Percentiles rank a stretch among this genome's conserved stretches.
phyloP scores from a whole-genome alignment of 2,797 vertebrate genomes.

The Neopelma chrysocephalum region DNA sequence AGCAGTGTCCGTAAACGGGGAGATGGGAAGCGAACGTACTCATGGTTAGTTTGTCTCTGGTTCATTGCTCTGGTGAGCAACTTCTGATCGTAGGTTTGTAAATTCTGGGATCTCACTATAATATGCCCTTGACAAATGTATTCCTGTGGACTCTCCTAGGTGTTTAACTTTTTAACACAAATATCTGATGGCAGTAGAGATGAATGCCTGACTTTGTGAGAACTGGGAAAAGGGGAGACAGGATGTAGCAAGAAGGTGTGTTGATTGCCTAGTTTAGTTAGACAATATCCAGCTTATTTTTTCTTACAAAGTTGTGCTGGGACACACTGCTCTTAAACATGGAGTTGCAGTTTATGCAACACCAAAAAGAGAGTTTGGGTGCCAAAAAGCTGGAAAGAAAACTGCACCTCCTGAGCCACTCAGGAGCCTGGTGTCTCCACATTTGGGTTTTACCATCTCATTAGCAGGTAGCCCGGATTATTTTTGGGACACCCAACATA shows the following conservation, averaged over 20 bases:
- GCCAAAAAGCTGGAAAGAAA: not conserved
- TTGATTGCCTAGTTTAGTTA: not conserved
- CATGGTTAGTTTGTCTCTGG: not conserved
- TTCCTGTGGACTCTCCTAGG: not conserved
- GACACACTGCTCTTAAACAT: not conserved
- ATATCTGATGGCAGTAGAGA: not conserved
- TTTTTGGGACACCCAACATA: slow-evolving; percentile 44
- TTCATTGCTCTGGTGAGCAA: not conserved
- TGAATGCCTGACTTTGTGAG: slow-evolving; percentile 28
- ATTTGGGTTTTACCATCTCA: slow-evolving; percentile 51
- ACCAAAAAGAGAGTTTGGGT: not conserved
- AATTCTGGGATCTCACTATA: not conserved
- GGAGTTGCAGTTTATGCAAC: not conserved
- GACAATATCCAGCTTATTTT: not conserved
- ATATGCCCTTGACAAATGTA: not conserved
- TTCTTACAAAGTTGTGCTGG: not conserved
- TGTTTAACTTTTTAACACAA: slow-evolving; percentile 9
- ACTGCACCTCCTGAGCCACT: not conserved
- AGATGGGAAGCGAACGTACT: not conserved
- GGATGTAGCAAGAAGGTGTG: not conserved
- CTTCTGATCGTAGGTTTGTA: not conserved
- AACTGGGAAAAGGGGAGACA: not conserved
- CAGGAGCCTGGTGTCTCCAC: slow-evolving; percentile 6
- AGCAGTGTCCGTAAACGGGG: not conserved
- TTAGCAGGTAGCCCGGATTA: slow-evolving; percentile 68